Conservation (phyloP, 2,888 invertebrate species). For the Melieria crassipennis region DNA sequence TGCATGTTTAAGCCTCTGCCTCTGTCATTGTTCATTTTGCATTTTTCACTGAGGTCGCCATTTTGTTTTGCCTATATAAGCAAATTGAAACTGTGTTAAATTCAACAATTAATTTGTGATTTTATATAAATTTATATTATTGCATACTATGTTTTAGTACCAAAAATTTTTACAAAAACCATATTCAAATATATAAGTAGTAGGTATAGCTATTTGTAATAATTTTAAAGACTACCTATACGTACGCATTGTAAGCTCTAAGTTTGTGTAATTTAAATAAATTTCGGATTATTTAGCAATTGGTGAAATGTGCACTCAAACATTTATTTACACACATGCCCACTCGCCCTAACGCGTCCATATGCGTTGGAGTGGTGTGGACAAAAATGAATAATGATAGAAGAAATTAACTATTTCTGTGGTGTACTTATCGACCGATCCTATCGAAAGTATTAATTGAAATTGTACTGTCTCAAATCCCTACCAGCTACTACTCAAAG, state of each 20-base stretch:
- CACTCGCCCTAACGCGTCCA: not conserved
- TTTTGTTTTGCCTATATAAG: not conserved
- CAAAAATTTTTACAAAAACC: constrained; percentile 1
- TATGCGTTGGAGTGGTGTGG: not conserved
- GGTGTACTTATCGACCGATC: too few species aligned
- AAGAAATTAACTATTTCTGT: too few species aligned
- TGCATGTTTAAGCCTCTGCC: too few species aligned
- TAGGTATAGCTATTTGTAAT: constrained; percentile 10
- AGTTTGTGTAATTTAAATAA: constrained; percentile 1
- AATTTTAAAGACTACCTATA: constrained; percentile 13
- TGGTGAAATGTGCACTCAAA: not conserved
- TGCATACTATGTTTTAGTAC: constrained; percentile 14
- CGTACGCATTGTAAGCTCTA: not conserved
- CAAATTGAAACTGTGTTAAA: constrained; percentile 16
- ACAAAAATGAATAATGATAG: too few species aligned
- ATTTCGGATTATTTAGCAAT: not conserved
- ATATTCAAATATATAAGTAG: not conserved
- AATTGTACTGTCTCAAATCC: too few species aligned
- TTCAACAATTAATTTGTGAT: constrained; percentile 4
- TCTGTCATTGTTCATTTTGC: too few species aligned
- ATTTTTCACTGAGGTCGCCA: too few species aligned
- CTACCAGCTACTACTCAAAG: too few species aligned
- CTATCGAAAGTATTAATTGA: too few species aligned
- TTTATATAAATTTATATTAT: not conserved
- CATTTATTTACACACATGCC: not conserved